These are phyloP conservation scores for Euzetes globulus DNA, from an alignment of 2,888 invertebrate genomes.

Conservation along the genomic window DNA sequence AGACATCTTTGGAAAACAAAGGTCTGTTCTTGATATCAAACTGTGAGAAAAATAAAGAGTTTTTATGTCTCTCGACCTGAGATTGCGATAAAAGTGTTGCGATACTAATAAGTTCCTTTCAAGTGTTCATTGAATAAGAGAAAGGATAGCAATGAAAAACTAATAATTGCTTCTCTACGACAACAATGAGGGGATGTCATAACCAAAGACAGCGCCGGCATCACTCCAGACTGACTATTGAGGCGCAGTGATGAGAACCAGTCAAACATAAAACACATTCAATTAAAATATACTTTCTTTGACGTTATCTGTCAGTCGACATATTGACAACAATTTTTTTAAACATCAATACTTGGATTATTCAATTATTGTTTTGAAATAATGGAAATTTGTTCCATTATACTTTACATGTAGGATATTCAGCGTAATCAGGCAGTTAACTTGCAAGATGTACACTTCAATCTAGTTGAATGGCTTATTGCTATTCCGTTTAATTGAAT, in stretches of 20 bases:
- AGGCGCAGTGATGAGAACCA: background rate
- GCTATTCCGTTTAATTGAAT: too few species aligned
- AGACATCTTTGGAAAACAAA: background rate
- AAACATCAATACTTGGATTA: too few species aligned
- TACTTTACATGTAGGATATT: too few species aligned
- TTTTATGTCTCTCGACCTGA: background rate
- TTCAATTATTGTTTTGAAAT: too few species aligned
- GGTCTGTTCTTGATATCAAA: background rate
- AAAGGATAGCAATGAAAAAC: slow-evolving; percentile 14
- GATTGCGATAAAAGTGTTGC: background rate
- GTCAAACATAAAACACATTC: background rate
- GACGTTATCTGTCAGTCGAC: background rate
- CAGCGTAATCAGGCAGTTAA: too few species aligned
- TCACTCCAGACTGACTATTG: background rate
- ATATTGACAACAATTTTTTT: too few species aligned
- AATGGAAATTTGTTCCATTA: too few species aligned
- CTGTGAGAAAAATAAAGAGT: background rate
- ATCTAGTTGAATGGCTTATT: too few species aligned
- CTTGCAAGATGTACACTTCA: too few species aligned
- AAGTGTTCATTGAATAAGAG: slow-evolving; percentile 8
- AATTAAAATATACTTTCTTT: background rate
- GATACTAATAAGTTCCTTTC: slow-evolving; percentile 13
- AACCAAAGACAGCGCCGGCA: background rate
- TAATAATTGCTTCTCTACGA: slow-evolving; percentile 1
- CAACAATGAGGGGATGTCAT: slow-evolving; percentile 21